Percentiles rank a stretch among this genome's conserved stretches.
These are phyloP conservation scores for Antheraea assamensis DNA, from an alignment of 2,888 invertebrate genomes.

Conservation along the genomic window DNA sequence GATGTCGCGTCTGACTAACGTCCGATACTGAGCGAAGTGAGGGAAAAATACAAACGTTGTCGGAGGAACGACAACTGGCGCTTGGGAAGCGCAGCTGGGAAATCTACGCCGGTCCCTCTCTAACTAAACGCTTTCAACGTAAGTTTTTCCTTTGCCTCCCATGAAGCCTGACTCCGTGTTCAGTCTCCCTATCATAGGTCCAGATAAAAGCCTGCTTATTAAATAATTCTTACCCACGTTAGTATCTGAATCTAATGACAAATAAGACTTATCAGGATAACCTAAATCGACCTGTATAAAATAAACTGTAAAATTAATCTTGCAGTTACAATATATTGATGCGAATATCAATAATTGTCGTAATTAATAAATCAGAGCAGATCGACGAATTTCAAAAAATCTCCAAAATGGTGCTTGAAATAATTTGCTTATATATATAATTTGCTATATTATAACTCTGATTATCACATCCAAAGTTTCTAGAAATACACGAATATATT, in stretches of 20 bases:
- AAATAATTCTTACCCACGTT: slow-evolving; percentile 37
- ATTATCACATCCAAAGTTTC: no score
- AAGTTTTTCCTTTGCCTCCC: slow-evolving; percentile 39
- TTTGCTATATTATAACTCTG: no score
- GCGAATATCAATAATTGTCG: no score
- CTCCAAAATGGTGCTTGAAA: no score
- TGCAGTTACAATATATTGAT: neutral
- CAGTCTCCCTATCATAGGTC: slow-evolving; percentile 39
- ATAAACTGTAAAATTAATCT: neutral
- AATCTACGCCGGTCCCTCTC: slow-evolving; percentile 58
- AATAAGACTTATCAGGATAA: slow-evolving; percentile 8
- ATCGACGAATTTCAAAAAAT: no score
- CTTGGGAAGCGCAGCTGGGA: slow-evolving; percentile 57
- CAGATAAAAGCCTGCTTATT: slow-evolving; percentile 52
- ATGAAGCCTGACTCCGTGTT: slow-evolving; percentile 48
- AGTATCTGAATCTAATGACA: neutral
- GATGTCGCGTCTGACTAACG: slow-evolving; percentile 54
- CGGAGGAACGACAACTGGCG: slow-evolving; percentile 41
- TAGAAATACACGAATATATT: no score
- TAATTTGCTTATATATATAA: no score
- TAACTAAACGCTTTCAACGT: slow-evolving; percentile 31
- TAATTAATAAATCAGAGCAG: no score
- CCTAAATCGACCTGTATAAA: neutral
- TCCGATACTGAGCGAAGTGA: slow-evolving; percentile 55
- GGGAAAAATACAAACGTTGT: slow-evolving; percentile 61